Evolutionary conservation across 1,140 invertebrate genomes (phyloP), one percentile per base, ranked within the genome.

Genomic region (Hycleus phaleratus): DNA sequence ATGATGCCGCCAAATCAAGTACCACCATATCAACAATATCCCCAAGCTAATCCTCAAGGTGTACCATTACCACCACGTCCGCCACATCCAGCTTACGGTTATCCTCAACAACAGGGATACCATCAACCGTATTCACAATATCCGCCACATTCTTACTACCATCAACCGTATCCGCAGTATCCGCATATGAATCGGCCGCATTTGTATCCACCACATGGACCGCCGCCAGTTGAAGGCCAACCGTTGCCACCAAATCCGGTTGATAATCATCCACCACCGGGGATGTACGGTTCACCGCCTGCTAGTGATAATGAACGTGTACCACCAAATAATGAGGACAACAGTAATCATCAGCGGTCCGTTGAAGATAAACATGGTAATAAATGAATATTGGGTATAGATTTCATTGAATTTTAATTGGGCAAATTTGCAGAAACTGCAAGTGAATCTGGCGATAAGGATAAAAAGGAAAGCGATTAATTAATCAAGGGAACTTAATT

Each of bases 21-120:
- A 7, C 73, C 73, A 56, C 77, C 77, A 3, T 74, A 75, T 39
- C 71, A 73, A 55, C 71, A 72, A 25, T 71, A 72, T 57, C 69
- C 70, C 3, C 72, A 2, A 76, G 52, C 59, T 5, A 11, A 42
- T 11, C 68, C 69, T n/a, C 72, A 74, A 47, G 68, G 68, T 4
- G 69, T 73, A 12, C 71, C 72, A 0, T 44, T 74, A 38, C 72
- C 72, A 38, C 68, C 81, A 6, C 72, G 82, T 43, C 82, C 82
- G 2, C 81, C 79, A 3, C 80, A 82, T 71, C 79, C 80, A 1
- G 78, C 79, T 4, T 84, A 84, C 59, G 74, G 74, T 3, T 83
- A 84, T 61, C 81, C 81, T 4, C 82, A 82, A 32, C 82, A 83
- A 56, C 80, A 81, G 57, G 76, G 78, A 0, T 80, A 81, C 26